Evolutionary conservation across 2,888 invertebrate genomes (phyloP).

Genomic region (Resseliella maxima): DNA sequence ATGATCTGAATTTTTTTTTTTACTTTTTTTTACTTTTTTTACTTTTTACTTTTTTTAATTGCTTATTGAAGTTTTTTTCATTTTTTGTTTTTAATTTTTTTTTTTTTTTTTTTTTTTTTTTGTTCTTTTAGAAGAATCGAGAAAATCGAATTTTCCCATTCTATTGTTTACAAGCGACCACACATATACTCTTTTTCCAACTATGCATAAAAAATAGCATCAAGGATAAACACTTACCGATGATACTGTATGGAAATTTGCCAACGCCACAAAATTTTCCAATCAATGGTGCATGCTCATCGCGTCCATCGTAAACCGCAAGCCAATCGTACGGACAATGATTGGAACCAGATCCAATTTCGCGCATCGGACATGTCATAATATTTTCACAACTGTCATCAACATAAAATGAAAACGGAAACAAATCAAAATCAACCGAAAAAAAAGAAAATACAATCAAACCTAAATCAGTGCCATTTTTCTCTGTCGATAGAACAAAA

Average conservation of each 20-base stretch:
- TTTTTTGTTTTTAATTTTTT: not conserved
- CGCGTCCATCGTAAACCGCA: conserved; percentile 89
- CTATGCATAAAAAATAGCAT: not conserved
- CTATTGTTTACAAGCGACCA: not conserved
- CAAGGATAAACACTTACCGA: conserved; percentile 69
- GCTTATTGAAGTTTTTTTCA: not conserved
- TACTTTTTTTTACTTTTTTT: not conserved
- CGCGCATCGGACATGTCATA: conserved; percentile 93
- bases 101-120: not conserved
- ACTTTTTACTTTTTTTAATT: not conserved
- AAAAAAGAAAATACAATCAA: not conserved
- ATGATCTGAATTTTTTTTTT: not conserved
- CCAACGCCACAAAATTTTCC: conserved; percentile 94
- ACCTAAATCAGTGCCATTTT: conserved; percentile 13
- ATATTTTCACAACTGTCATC: conserved; percentile 85
- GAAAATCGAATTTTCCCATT: not conserved
- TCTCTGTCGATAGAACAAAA: not conserved
- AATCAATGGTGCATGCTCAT: conserved; percentile 86
- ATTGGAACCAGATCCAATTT: conserved; percentile 86
- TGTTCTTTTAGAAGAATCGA: not conserved
- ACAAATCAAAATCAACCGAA: not conserved
- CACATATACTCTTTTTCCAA: too few relatives aligned
- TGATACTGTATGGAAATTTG: conserved; percentile 93
- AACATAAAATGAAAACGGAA: not conserved
- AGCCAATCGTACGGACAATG: conserved; percentile 93